A percentile compares a stretch with the other conserved stretches of the same genome.
Conservation (phyloP, 1,140 invertebrate species). For the Popillia japonica region DNA sequence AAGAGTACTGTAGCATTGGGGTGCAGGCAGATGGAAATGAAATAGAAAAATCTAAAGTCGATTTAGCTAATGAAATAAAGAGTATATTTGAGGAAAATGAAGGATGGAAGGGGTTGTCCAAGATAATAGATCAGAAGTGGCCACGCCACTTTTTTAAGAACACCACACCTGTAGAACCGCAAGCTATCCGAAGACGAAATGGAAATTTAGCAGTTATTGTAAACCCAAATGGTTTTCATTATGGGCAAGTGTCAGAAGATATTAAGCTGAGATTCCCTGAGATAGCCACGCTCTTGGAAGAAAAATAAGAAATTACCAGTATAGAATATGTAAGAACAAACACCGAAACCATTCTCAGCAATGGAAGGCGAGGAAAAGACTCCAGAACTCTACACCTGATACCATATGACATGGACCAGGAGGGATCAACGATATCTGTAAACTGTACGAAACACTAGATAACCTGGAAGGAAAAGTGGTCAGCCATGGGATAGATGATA, state of each 20-base stretch:
- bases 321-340: neutral
- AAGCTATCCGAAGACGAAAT: neutral
- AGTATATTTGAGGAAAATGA: neutral
- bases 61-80: neutral
- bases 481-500: neutral
- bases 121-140: too few relatives aligned
- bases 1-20: too few relatives aligned
- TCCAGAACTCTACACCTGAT: neutral
- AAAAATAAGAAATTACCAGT: neutral
- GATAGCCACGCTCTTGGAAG: neutral
- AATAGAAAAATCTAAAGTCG: too few relatives aligned
- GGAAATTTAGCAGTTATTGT: neutral
- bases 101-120: neutral
- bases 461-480: neutral
- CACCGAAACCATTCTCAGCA: neutral
- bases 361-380: neutral
- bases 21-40: too few relatives aligned
- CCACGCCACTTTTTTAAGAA: neutral
- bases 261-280: too few relatives aligned
- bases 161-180: neutral
- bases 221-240: too few relatives aligned
- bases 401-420: neutral
- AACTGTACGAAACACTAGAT: neutral
- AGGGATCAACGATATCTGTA: neutral
- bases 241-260: too few relatives aligned